Base-by-base conservation (phyloP, 2,113 vertebrate species). In the Epinephelus cyanopodus region DNA sequence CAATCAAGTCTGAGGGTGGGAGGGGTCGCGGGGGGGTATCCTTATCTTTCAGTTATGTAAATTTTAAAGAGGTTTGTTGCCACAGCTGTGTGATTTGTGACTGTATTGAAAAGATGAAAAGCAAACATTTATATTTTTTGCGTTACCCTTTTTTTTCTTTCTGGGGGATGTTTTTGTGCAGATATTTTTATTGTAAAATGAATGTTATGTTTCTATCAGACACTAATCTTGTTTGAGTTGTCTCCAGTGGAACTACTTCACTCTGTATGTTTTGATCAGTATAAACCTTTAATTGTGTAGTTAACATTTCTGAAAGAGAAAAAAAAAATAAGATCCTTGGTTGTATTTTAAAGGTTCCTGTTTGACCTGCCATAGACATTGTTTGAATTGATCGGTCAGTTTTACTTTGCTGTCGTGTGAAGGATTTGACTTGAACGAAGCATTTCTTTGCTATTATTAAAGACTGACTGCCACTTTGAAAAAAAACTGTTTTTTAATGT, bases 191-290 rank as follows among this genome's bases (percentile, higher is more conserved):
- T 92, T 94, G 94, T 95, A 92, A 94, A 92, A 93, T 94, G 80
- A 95, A 94, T 95, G 95, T 95, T 93, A 71, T 92, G 93, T 94
- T 96, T 95, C 91, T 94, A 94, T 94, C 93, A 80, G 92, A 95
- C 94, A 94, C 94, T 95, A 95, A 95, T 94, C 92, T 94, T 74
- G 92, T 95, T 93, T 92, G 88, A 92, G 87, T 92, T 88, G 85
- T 89, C 88, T 93, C 79, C 88, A 81, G 86, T 91, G 87, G 86
- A 92, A 91, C 76, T 85, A 63, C 82, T 93, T 91, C 92, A 91
- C 83, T 92, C 87, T 93, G 88, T 94, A 82, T 88, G 87, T 92
- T 93, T 88, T 81, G 82, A 91, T 92, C 83, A 85, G 82, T 95
- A 91, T 88, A 91, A 90, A 93, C 85, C 68, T 94, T 91, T 92